Evolutionary conservation across 1,140 invertebrate genomes (phyloP).

Genomic region (Prorops nasuta): DNA sequence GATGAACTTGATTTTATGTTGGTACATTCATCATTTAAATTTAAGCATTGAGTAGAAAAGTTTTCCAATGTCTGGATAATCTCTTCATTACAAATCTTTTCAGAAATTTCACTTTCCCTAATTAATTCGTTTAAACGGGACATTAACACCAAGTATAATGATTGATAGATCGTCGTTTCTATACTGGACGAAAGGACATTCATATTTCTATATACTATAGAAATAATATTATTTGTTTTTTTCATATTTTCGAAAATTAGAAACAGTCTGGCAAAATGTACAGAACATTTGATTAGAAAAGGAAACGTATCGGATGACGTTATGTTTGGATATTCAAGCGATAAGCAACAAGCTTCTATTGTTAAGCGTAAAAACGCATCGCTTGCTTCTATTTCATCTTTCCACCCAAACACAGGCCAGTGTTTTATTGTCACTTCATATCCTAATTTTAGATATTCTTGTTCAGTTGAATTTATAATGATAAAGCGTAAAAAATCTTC

Average conservation of each 20-base stretch:
- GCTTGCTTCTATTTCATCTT: conserved; percentile 18
- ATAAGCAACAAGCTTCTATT: conserved; percentile 34
- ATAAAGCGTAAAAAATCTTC: conserved; percentile 36
- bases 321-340: conserved; percentile 28
- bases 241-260: not conserved
- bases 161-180: too few species aligned
- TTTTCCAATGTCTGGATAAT: too few species aligned
- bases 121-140: too few species aligned
- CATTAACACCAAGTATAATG: too few species aligned
- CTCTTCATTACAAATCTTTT: too few species aligned
- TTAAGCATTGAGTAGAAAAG: too few species aligned
- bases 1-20: too few species aligned
- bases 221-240: too few species aligned
- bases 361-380: conserved; percentile 31
- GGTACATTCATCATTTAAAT: not conserved
- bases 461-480: conserved; percentile 26
- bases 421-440: conserved; percentile 14
- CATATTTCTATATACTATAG: too few species aligned
- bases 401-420: conserved; percentile 24
- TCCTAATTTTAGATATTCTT: conserved; percentile 25
- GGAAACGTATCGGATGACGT: conserved; percentile 13
- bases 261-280: conserved; percentile 1
- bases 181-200: too few species aligned
- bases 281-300: conserved; percentile 21
- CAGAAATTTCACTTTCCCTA: too few species aligned